Base-by-base conservation (phyloP, 1,140 invertebrate genomes). In the Dreissena polymorpha region DNA sequence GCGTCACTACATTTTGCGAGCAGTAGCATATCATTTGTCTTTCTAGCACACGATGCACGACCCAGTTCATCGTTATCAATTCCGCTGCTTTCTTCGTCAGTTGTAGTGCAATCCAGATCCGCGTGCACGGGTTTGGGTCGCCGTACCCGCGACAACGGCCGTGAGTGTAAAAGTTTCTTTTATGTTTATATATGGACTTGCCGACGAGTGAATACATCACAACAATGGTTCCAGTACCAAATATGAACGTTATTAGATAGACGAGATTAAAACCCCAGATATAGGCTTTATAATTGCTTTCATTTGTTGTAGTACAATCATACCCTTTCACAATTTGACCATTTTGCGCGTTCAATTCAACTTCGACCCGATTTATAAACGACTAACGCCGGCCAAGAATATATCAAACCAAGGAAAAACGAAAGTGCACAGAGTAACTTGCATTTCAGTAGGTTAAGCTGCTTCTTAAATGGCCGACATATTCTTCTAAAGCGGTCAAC, bases 401-500 rank as follows among this genome's bases (percentile, higher is more conserved):
- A 64, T 10, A 75, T 18, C 29, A 75, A 53, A 39, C 53, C 53
- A 13, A 25, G 10, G 29, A 63, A 57, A 14, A 63, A 27, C 14
- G 53, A 23, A 18, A 57, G 1, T 7, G 23, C 57, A 29, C 73
- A 75, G n/a, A 57, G 53, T n/a, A 75, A n/a, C 39, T 75, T 75
- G n/a, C 53, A 55, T 50, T 71, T n/a, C 21, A 25, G 14, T 21
- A 57, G n/a, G 16, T 53, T 67, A 10, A 84, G 55, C 27, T 88
- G 79, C n/a, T 72, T 51, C 64, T 73, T 77, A 10, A 86, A 73
- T 0, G 88, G 88, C 12, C 60, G 51, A 69, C 86, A 88, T 63
- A 88, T 87, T 13, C 84, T 64, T 18, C 86, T 57, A 68, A 83
- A 85, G 23, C 88, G 65, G 72, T 89, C 88, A 10, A 86, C 63